Evolutionary conservation across 2,888 invertebrate genomes (phyloP), one percentile per base, ranked within the genome.

Genomic region (Orchesella flavescens): DNA sequence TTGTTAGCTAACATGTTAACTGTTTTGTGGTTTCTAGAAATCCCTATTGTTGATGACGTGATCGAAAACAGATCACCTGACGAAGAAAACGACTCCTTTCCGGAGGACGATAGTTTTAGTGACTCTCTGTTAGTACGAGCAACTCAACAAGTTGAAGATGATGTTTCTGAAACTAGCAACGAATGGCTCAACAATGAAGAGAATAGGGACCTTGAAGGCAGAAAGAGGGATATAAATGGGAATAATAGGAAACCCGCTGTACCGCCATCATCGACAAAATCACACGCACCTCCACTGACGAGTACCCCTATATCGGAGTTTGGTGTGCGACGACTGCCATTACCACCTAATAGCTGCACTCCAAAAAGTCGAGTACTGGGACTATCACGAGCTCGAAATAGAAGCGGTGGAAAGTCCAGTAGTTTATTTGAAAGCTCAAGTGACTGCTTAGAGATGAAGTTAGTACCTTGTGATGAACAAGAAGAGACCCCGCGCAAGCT

Each of bases 111-210:
- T n/a, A 79, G 72, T 23, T 65, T 79, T 0, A 72, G 74, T 46
- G 81, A 81, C 19, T 34, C 71, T 0, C 44, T 66, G 7, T 34
- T 55, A 1, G 34, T 81, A 5, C 21, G 34, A 5, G 75, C 69
- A n/a, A 81, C 68, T 21, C 81, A 81, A n/a, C 74, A 74, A 72
- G 75, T 53, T n/a, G n/a, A 10, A 15, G 49, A 49, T 49, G n/a
- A 10, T 49, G 49, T 2, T 7, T 3, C 5, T 49, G 34, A 34
- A 34, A 34, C 3, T 34, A 34, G 34, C 7, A 7, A 7, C 7
- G 34, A 34, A 34, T 34, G 34, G 34, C 34, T 34, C 7, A 2
- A 34, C 7, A 34, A 34, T 19, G 63, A 15, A 72, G 9, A 13
- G 1, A 68, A 24, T 9, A 49, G n/a, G 13, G 3, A 17, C 9